phyloP scores from a whole-genome alignment of 2,888 invertebrate species.

The Tinea pellionella region DNA sequence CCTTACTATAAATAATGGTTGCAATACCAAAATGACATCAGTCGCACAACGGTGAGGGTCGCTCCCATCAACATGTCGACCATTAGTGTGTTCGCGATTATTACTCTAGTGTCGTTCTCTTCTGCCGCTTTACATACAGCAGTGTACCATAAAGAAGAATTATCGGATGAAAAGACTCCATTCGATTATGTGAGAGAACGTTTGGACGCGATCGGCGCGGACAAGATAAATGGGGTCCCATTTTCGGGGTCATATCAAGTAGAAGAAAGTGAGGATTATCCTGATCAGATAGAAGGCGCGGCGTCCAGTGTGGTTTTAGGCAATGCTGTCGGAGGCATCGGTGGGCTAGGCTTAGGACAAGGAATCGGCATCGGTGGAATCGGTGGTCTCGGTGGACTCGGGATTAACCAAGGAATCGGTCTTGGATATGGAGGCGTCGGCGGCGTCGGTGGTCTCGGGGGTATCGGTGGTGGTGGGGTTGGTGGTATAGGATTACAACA shows the following conservation, averaged over 20 bases:
- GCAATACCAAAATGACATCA: conserved; percentile 56
- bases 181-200: conserved; percentile 57
- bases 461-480: conserved; percentile 23
- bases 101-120: conserved; percentile 20
- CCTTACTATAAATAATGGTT: conserved; percentile 59
- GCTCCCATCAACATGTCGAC: conserved; percentile 32
- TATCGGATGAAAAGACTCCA: conserved; percentile 51
- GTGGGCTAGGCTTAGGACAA: conserved; percentile 26
- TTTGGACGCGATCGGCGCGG: conserved; percentile 41
- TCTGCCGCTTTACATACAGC: conserved; percentile 25
- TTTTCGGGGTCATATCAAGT: conserved; percentile 67
- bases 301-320: conserved; percentile 39
- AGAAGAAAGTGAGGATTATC: conserved; percentile 70
- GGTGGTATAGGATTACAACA: conserved; percentile 17
- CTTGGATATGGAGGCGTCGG: conserved; percentile 24
- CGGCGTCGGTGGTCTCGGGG: conserved; percentile 25
- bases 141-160: conserved; percentile 36
- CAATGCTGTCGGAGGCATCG: conserved; percentile 22
- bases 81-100: neutral
- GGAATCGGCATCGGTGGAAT: conserved; percentile 28
- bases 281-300: conserved; percentile 51
- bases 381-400: conserved; percentile 28
- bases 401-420: conserved; percentile 14
- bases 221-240: conserved; percentile 43
- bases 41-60: conserved; percentile 39